Percentiles rank a stretch among this genome's conserved stretches.
These are phyloP conservation scores for Morone saxatilis DNA, from an alignment of 2,113 vertebrate genomes.

Conservation along the genomic window DNA sequence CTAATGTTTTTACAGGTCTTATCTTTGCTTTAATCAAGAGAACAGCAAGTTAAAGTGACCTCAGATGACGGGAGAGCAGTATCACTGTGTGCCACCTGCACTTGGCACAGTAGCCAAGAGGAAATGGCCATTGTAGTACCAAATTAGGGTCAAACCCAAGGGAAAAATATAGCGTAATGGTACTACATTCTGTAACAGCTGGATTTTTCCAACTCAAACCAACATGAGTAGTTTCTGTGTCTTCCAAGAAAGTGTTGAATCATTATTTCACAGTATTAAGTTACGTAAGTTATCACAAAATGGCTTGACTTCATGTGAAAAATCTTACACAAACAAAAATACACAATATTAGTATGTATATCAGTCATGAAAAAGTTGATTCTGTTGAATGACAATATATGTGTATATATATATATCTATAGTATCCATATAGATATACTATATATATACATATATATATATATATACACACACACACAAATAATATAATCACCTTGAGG, in stretches of 20 bases:
- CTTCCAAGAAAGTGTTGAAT: not conserved
- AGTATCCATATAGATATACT: no score
- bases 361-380: no score
- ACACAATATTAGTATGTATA: no score
- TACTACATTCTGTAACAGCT: slow-evolving; percentile 7
- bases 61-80: slow-evolving; percentile 21
- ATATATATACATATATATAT: no score
- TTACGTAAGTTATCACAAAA: no score
- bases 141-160: slow-evolving; percentile 53
- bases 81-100: slow-evolving; percentile 62
- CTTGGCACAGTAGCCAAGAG: slow-evolving; percentile 54
- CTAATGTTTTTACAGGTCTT: slow-evolving; percentile 17
- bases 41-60: slow-evolving; percentile 41
- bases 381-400: not conserved
- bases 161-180: slow-evolving; percentile 4
- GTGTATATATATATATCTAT: no score
- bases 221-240: not conserved
- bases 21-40: slow-evolving; percentile 26
- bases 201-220: not conserved
- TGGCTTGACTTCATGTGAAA: not conserved
- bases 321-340: not conserved
- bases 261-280: not conserved
- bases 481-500: not conserved
- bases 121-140: slow-evolving; percentile 69
- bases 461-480: not conserved